phyloP scores from a whole-genome alignment of 2,113 vertebrate genomes.

The Hippocampus barbouri region DNA sequence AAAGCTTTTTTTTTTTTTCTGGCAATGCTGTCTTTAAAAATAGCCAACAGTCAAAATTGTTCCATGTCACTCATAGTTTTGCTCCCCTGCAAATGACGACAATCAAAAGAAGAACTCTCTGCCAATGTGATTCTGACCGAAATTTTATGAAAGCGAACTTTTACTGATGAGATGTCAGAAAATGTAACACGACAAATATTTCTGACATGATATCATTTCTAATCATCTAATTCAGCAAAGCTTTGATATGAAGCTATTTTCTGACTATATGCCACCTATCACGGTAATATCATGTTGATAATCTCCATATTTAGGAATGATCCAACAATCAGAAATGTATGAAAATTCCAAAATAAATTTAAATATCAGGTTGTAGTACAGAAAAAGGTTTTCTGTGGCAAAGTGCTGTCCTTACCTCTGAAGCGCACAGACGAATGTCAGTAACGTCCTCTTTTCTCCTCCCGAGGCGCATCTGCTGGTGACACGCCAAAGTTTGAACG shows the following conservation, averaged over 20 bases:
- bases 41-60: too few relatives aligned
- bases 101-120: neutral
- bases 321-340: neutral
- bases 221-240: too few relatives aligned
- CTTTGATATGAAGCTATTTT: neutral
- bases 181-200: too few relatives aligned
- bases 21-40: too few relatives aligned
- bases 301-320: too few relatives aligned
- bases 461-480: conserved; percentile 49
- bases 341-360: neutral
- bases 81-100: too few relatives aligned
- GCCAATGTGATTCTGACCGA: neutral
- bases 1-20: too few relatives aligned
- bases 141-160: too few relatives aligned
- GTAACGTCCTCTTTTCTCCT: conserved; percentile 48
- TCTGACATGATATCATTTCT: too few relatives aligned
- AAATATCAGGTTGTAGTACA: neutral
- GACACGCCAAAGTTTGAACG: conserved; percentile 45
- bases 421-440: conserved; percentile 13
- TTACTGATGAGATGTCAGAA: too few relatives aligned
- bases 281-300: neutral
- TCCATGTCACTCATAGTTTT: too few relatives aligned
- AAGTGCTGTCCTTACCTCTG: conserved; percentile 51
- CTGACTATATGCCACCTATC: neutral
- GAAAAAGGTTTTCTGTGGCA: neutral